Percentiles rank a stretch among this genome's conserved stretches.
Evolutionary conservation across 2,797 vertebrate genomes (phyloP).

Genomic region (Chaenodraco wilsoni): DNA sequence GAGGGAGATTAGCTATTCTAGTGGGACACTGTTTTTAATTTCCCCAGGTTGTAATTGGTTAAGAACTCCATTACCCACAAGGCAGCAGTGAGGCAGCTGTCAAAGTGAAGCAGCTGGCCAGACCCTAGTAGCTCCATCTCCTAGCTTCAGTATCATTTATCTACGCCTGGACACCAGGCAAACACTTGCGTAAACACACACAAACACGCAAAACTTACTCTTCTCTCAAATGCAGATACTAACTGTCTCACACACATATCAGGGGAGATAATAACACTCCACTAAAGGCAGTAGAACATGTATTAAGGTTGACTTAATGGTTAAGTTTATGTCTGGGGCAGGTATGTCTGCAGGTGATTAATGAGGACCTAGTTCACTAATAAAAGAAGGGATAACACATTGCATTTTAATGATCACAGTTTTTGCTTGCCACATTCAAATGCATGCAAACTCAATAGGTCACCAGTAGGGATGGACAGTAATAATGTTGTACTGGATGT

Average conservation of each 20-base stretch:
- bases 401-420: constrained; percentile 51
- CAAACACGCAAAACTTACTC: not conserved
- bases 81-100: constrained; percentile 75
- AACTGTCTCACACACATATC: constrained; percentile 34
- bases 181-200: constrained; percentile 2
- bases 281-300: constrained; percentile 65
- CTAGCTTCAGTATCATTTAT: constrained; percentile 69
- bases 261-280: constrained; percentile 62
- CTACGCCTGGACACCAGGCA: constrained; percentile 57
- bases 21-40: constrained; percentile 79
- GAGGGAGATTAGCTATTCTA: constrained; percentile 70
- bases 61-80: constrained; percentile 81
- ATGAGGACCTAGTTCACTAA: constrained; percentile 58
- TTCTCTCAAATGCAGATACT: constrained; percentile 17
- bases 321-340: constrained; percentile 67
- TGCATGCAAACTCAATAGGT: constrained; percentile 5
- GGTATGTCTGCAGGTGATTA: constrained; percentile 62
- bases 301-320: constrained; percentile 71
- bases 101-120: constrained; percentile 77
- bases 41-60: constrained; percentile 80
- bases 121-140: constrained; percentile 67
- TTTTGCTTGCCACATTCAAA: constrained; percentile 27
- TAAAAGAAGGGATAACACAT: constrained; percentile 42
- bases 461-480: constrained; percentile 14
- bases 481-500: constrained; percentile 1